phyloP scores from a whole-genome alignment of 2,113 vertebrate genomes.

The Mesitornis unicolor region DNA sequence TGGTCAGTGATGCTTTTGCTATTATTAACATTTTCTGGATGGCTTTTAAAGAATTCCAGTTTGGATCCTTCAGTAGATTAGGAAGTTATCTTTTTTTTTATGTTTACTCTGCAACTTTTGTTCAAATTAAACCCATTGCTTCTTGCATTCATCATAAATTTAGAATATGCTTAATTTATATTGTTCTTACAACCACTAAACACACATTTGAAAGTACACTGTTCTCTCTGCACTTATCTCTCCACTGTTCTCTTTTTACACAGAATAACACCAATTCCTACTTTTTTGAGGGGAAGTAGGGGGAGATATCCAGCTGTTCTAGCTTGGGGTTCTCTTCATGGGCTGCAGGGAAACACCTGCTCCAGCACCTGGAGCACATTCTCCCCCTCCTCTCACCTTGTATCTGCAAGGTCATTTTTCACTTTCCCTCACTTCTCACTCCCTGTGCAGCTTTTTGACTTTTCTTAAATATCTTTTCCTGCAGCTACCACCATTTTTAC shows the following conservation, averaged over 20 bases:
- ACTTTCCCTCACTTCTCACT: not conserved
- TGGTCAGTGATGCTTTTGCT: not conserved
- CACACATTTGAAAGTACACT: not conserved
- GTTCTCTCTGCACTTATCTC: not conserved
- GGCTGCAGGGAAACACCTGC: not conserved
- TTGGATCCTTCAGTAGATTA: not conserved
- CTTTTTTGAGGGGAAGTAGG: not conserved
- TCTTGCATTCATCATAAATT: not conserved
- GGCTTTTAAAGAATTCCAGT: not conserved
- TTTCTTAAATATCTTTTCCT: not conserved
- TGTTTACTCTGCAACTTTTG: not conserved
- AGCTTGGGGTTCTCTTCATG: not conserved
- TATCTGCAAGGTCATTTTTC: not conserved
- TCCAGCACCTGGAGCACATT: not conserved
- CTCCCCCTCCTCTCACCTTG: not conserved
- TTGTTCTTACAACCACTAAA: not conserved
- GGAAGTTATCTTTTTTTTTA: not conserved
- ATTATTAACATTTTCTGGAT: not conserved
- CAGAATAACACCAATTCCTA: not conserved
- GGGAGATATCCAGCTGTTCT: not conserved
- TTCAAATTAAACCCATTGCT: not conserved
- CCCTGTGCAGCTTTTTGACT: not conserved
- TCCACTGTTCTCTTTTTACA: not conserved
- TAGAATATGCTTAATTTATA: not conserved
- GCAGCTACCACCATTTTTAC: not conserved